Percentiles rank a stretch among this genome's conserved stretches.
Evolutionary conservation across 2,113 vertebrate species (phyloP).

Genomic region (Anas platyrhynchos): DNA sequence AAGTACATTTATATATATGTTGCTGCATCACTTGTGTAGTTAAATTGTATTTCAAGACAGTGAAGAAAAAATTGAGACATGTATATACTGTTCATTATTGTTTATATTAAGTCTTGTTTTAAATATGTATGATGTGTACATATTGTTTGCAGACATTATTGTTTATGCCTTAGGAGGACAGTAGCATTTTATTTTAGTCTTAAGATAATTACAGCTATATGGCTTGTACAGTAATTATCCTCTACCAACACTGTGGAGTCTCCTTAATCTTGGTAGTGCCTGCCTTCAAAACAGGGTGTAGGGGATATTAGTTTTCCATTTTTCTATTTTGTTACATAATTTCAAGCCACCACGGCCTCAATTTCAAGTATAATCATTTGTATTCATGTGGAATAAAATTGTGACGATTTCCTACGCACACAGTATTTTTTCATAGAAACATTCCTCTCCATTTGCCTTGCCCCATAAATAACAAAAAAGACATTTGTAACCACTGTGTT

Average conservation of each 20-base stretch:
- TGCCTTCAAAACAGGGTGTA: slow-evolving; percentile 99
- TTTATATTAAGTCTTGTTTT: slow-evolving; percentile 99
- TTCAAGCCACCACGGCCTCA: slow-evolving; percentile 94
- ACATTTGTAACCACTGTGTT: slow-evolving; percentile 98
- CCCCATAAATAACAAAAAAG: slow-evolving; percentile 89
- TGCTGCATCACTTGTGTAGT: slow-evolving; percentile 88
- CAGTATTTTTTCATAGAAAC: slow-evolving; percentile 90
- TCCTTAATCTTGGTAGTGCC: slow-evolving; percentile 99
- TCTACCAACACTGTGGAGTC: slow-evolving; percentile 99
- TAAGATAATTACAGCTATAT: slow-evolving; percentile 93
- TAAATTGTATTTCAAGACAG: slow-evolving; percentile 87
- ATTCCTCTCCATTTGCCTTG: slow-evolving; percentile 91
- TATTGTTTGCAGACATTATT: slow-evolving; percentile 99
- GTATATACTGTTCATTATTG: slow-evolving; percentile 99
- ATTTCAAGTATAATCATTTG: slow-evolving; percentile 89
- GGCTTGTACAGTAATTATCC: slow-evolving; percentile 99
- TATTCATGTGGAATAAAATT: slow-evolving; percentile 86
- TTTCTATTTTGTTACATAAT: slow-evolving; percentile 92
- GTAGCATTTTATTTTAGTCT: slow-evolving; percentile 99
- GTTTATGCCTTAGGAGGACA: slow-evolving; percentile 99
- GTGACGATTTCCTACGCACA: slow-evolving; percentile 85
- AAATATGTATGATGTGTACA: slow-evolving; percentile 99
- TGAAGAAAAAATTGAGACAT: slow-evolving; percentile 86
- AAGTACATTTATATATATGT: slow-evolving; percentile 91
- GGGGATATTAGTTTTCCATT: slow-evolving; percentile 94